Conservation (phyloP, 2,888 invertebrate species). For the Melitaea athalia region DNA sequence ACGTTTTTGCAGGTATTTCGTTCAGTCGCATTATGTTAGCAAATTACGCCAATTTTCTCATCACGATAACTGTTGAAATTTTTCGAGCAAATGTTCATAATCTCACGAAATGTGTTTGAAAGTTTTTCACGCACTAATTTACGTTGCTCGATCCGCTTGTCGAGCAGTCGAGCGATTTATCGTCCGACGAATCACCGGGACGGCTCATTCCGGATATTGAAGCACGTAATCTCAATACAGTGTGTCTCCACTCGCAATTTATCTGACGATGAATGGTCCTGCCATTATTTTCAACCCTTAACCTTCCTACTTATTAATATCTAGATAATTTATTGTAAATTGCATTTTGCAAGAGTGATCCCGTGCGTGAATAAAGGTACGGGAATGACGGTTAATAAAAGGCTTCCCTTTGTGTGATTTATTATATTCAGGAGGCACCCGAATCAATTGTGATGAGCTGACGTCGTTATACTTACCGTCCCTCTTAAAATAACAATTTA, state of each 20-base stretch:
- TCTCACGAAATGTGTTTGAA: slow-evolving; percentile 48
- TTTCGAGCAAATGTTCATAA: slow-evolving; percentile 48
- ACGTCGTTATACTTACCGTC: not conserved
- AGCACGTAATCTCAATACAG: slow-evolving; percentile 80
- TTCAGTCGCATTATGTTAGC: slow-evolving; percentile 45
- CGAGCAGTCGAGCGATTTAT: slow-evolving; percentile 42
- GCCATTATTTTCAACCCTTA: slow-evolving; percentile 79
- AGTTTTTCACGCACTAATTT: slow-evolving; percentile 57
- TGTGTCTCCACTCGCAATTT: slow-evolving; percentile 79
- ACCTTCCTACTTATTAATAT: slow-evolving; percentile 80
- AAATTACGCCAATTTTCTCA: slow-evolving; percentile 53
- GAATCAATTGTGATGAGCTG: slow-evolving; percentile 29
- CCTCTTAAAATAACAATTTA: not conserved
- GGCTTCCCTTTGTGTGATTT: slow-evolving; percentile 37
- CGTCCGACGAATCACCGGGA: slow-evolving; percentile 44
- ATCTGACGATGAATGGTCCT: slow-evolving; percentile 77
- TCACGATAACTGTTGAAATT: slow-evolving; percentile 47
- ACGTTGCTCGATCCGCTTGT: slow-evolving; percentile 38
- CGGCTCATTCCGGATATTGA: slow-evolving; percentile 77
- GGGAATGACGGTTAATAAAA: slow-evolving; percentile 40
- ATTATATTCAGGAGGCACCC: slow-evolving; percentile 29
- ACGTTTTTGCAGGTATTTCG: slow-evolving; percentile 32
- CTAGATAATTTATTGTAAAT: slow-evolving; percentile 82
- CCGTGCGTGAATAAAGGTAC: slow-evolving; percentile 62
- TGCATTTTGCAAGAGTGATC: slow-evolving; percentile 73